Base-by-base conservation (phyloP, 2,888 invertebrate genomes). In the Blomia tropicalis region DNA sequence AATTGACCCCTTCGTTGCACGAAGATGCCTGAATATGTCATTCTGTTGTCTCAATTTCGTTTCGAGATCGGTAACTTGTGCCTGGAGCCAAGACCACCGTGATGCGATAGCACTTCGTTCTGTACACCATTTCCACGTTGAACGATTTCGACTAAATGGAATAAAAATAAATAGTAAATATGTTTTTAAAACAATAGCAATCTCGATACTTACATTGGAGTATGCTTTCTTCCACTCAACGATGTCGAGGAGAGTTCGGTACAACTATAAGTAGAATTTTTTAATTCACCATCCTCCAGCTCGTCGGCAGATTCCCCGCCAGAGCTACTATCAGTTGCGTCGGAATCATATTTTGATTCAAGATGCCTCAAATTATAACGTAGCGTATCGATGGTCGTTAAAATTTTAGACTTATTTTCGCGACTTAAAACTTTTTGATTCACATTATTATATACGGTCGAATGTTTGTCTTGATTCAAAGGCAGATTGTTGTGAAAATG, bases 231-330 rank as follows among this genome's bases (percentile, higher is more conserved):
- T 7, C 7, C 36, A 36, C 7, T 36, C 7, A 17, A 36, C 17
- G 36, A 17, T 11, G 22, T 5, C 22, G n/a, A 44, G n/a, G 22
- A 44, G 7, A n/a, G 14, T 22, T 54, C 3, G 14, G 43, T 19
- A 4, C 7, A 54, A 65, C 59, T 32, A 59, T 63, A 56, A 36
- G 56, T 22, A 58, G 43, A 63, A 36, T 11, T 60, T 62, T 59
- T 56, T 4, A 36, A 4, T 47, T 59, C 47, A 56, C 65, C 66
- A 31, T 66, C 66, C 25, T 73, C 72, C 62, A 83, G 81, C 74
- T 92, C 91, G 77, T 92, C 91, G 74, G 87, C 87, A 71, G 89
- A 90, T 74, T 92, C 92, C 32, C 88, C 90, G 60, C 90, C 92
- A 19, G 91, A 91, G 71, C 90, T 91, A 65, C 89, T 89, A 19